Conservation (phyloP, 2,888 invertebrate genomes). For the Cryptophagus acutangulus region DNA sequence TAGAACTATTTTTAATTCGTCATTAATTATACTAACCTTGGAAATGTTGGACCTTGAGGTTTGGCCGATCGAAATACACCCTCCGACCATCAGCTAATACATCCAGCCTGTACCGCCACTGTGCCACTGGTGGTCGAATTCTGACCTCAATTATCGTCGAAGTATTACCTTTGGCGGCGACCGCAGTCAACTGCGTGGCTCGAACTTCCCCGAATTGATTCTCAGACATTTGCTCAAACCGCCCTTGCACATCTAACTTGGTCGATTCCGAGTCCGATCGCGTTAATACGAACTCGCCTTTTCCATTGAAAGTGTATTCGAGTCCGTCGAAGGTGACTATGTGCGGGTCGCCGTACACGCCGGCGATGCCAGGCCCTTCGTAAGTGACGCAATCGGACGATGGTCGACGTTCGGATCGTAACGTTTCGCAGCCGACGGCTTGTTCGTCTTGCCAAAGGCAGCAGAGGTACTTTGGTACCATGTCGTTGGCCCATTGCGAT, state of each 20-base stretch:
- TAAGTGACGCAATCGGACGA: conserved; percentile 95
- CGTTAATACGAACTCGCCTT: conserved; percentile 85
- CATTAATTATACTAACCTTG: conserved; percentile 57
- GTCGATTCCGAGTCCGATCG: conserved; percentile 70
- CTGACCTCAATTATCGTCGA: conserved; percentile 84
- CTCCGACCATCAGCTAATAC: conserved; percentile 82
- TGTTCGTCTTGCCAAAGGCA: conserved; percentile 93
- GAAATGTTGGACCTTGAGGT: conserved; percentile 87
- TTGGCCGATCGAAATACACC: conserved; percentile 82
- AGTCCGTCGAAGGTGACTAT: conserved; percentile 87
- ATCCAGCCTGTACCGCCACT: conserved; percentile 88
- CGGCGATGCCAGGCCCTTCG: conserved; percentile 83
- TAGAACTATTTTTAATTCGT: not conserved
- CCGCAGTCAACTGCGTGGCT: conserved; percentile 75
- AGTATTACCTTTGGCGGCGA: conserved; percentile 76
- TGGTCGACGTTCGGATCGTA: conserved; percentile 87
- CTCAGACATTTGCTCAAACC: conserved; percentile 74
- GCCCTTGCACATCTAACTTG: conserved; percentile 77
- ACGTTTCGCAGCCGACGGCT: conserved; percentile 89
- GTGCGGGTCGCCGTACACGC: conserved; percentile 90
- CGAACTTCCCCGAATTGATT: conserved; percentile 71
- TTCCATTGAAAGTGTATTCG: conserved; percentile 91
- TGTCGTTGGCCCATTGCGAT: conserved; percentile 95
- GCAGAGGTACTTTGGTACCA: conserved; percentile 90
- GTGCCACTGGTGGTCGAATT: conserved; percentile 73